These are phyloP conservation scores for Atta colombica DNA, from an alignment of 1,140 invertebrate genomes.

Conservation along the genomic window DNA sequence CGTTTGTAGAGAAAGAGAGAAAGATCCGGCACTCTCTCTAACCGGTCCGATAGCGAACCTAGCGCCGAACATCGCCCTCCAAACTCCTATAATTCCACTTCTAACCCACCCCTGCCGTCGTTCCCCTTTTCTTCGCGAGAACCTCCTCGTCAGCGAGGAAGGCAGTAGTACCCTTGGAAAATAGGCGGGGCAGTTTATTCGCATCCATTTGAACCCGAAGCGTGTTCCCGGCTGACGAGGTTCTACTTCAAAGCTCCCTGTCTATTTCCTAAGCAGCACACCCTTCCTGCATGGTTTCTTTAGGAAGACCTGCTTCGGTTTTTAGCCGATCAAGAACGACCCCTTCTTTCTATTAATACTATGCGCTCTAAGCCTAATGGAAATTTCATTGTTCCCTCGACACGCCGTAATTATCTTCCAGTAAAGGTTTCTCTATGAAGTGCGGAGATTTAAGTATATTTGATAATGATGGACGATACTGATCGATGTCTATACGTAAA, in stretches of 20 bases:
- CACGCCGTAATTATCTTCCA: constrained; percentile 60
- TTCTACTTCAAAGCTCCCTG: constrained; percentile 67
- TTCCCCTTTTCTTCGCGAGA: constrained; percentile 40
- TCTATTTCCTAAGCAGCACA: constrained; percentile 43
- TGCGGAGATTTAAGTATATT: constrained; percentile 29
- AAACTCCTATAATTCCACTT: constrained; percentile 55
- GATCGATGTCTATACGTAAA: constrained; percentile 16
- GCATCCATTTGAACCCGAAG: constrained; percentile 69
- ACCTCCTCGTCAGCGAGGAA: constrained; percentile 31
- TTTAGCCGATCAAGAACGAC: constrained; percentile 47
- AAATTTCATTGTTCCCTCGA: constrained; percentile 67
- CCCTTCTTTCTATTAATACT: constrained; percentile 16
- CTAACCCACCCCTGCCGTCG: neutral
- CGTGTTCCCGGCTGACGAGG: constrained; percentile 54
- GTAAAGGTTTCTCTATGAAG: constrained; percentile 26
- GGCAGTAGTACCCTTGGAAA: constrained; percentile 46
- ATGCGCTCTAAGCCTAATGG: constrained; percentile 61
- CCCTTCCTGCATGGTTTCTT: constrained; percentile 54
- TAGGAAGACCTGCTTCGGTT: constrained; percentile 39
- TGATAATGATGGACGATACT: neutral
- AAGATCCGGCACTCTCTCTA: constrained; percentile 69
- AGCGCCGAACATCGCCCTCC: constrained; percentile 48
- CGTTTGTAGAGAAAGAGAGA: constrained; percentile 61
- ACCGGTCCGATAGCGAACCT: constrained; percentile 68
- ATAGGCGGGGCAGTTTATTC: constrained; percentile 63